Evolutionary conservation across 2,888 invertebrate genomes (phyloP).

Genomic region (Agrotis clavis): DNA sequence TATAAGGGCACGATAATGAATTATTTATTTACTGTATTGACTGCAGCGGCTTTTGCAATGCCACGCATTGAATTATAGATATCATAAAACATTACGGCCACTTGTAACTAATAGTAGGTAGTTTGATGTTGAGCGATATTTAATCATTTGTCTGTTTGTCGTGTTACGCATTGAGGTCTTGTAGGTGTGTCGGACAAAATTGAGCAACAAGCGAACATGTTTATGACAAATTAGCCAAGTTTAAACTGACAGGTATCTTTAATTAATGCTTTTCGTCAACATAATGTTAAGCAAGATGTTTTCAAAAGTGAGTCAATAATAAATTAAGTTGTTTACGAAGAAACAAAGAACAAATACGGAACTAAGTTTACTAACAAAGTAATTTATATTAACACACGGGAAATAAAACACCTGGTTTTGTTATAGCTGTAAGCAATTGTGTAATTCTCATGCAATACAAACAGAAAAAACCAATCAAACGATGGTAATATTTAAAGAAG

Average conservation of each 20-base stretch:
- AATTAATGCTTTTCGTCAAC: conserved; percentile 30
- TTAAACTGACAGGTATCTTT: conserved; percentile 28
- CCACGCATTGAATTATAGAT: conserved; percentile 65
- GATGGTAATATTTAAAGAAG: conserved; percentile 42
- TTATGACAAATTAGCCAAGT: conserved; percentile 50
- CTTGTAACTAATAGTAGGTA: conserved; percentile 57
- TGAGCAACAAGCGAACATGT: conserved; percentile 55
- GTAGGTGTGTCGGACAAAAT: conserved; percentile 52
- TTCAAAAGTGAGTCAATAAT: conserved; percentile 9
- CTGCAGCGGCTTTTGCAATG: conserved; percentile 66
- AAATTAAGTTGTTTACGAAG: conserved; percentile 20
- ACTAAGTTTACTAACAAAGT: conserved; percentile 37
- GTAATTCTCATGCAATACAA: conserved; percentile 25
- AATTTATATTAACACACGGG: conserved; percentile 46
- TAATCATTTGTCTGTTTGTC: conserved; percentile 57
- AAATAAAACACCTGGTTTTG: conserved; percentile 38
- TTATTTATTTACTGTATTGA: conserved; percentile 66
- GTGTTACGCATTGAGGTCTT: conserved; percentile 47
- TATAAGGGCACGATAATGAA: conserved; percentile 61
- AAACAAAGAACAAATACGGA: conserved; percentile 22
- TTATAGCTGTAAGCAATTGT: conserved; percentile 9
- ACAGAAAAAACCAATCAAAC: conserved; percentile 30
- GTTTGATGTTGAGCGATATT: conserved; percentile 53
- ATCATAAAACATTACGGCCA: conserved; percentile 63
- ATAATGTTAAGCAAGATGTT: conserved; percentile 21